A percentile compares a stretch with the other conserved stretches of the same genome.
Evolutionary conservation across 2,797 vertebrate species (phyloP).

Genomic region (Cossypha dichroa): DNA sequence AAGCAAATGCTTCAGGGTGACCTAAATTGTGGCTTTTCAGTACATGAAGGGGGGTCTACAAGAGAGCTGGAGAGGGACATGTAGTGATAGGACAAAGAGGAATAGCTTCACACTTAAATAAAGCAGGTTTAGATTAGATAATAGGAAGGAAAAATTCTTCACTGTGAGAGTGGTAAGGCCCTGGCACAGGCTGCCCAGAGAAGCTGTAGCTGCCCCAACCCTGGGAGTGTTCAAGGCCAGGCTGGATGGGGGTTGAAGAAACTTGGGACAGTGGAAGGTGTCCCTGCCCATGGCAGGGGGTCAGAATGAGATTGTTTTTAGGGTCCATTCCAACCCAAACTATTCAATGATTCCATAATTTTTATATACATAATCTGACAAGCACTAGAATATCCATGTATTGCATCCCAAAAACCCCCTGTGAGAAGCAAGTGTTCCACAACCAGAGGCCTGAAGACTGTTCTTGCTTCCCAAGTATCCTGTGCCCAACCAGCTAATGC

Average conservation of each 20-base stretch:
- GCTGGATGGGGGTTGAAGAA: background rate
- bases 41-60: background rate
- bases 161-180: background rate
- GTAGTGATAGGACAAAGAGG: background rate
- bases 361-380: background rate
- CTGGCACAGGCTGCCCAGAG: background rate
- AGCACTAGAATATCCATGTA: background rate
- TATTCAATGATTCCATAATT: background rate
- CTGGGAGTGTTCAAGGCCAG: background rate
- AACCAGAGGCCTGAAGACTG: background rate
- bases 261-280: fast-evolving
- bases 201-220: background rate
- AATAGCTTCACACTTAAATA: background rate
- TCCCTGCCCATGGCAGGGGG: background rate
- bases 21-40: background rate
- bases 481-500: background rate
- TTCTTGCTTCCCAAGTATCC: background rate
- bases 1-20: background rate
- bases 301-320: fast-evolving
- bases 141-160: background rate
- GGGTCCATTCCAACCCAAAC: background rate
- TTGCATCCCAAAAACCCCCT: background rate
- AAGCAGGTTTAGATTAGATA: background rate
- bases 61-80: background rate
- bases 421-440: background rate